Conservation (phyloP, 2,797 vertebrate genomes). For the Catharus ustulatus region DNA sequence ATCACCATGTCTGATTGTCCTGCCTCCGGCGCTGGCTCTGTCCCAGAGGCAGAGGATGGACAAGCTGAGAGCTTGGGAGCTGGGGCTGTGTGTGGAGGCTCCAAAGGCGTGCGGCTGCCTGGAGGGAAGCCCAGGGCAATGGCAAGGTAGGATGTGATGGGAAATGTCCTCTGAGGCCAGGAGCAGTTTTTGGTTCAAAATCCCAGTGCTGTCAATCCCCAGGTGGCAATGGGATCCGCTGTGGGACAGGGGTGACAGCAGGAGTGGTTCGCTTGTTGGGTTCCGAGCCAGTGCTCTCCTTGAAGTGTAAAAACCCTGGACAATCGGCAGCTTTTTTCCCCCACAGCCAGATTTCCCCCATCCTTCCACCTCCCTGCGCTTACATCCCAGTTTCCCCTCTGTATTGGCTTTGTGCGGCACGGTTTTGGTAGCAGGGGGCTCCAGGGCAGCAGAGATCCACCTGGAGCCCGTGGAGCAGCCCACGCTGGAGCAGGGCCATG, state of each 20-base stretch:
- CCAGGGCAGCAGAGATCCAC: background rate
- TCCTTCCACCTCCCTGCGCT: background rate
- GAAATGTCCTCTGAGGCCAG: background rate
- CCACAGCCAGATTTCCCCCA: background rate
- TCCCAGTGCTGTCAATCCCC: background rate
- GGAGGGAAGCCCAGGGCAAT: background rate
- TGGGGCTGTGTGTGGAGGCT: background rate
- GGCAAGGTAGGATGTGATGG: background rate
- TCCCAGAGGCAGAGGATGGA: background rate
- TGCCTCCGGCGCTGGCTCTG: accelerated
- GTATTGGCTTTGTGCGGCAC: background rate
- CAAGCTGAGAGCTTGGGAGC: background rate
- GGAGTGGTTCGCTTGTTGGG: background rate
- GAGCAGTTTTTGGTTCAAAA: background rate
- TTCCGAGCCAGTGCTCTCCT: background rate
- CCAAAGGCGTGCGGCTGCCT: accelerated
- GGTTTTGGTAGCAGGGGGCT: background rate
- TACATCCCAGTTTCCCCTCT: background rate
- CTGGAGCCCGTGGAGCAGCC: background rate
- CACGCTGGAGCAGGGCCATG: too few relatives aligned
- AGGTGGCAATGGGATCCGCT: background rate
- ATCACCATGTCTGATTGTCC: background rate
- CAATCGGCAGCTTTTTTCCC: background rate
- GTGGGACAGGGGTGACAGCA: background rate
- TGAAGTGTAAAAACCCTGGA: background rate